These are phyloP conservation scores for Terrapene triunguis DNA, from an alignment of 2,113 vertebrate genomes.

Conservation along the genomic window DNA sequence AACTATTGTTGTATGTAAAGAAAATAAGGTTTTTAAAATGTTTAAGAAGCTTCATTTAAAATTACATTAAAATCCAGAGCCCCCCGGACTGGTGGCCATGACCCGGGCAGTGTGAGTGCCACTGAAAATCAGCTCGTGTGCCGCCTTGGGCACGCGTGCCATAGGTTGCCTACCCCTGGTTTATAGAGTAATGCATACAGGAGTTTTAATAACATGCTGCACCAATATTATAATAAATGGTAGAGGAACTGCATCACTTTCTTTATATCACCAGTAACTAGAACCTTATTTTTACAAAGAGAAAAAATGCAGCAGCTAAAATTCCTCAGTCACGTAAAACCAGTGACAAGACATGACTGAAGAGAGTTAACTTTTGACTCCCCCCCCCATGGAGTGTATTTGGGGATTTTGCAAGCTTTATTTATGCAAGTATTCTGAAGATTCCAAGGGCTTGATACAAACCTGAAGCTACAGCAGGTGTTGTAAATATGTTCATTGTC, in stretches of 20 bases:
- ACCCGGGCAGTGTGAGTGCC: too few relatives aligned
- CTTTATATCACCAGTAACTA: rapidly evolving
- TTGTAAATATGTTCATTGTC: not conserved
- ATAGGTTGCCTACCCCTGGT: too few relatives aligned
- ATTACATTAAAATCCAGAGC: too few relatives aligned
- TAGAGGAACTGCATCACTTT: not conserved
- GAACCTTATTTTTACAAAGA: not conserved
- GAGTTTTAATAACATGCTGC: not conserved
- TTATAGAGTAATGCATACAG: not conserved
- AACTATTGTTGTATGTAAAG: too few relatives aligned
- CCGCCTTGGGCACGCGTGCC: too few relatives aligned
- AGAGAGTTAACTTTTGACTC: not conserved
- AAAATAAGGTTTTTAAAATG: too few relatives aligned
- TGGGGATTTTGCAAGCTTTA: not conserved
- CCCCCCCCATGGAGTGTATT: not conserved
- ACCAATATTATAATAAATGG: not conserved
- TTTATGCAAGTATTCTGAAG: not conserved
- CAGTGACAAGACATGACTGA: not conserved
- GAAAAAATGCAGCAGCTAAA: not conserved
- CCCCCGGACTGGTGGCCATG: too few relatives aligned
- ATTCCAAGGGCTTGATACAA: not conserved
- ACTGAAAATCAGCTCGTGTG: too few relatives aligned
- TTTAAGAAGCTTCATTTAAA: too few relatives aligned
- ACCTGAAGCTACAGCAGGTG: not conserved
- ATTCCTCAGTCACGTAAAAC: not conserved